These are phyloP conservation scores for Semnornis frantzii DNA, from an alignment of 2,113 vertebrate genomes.

Conservation along the genomic window DNA sequence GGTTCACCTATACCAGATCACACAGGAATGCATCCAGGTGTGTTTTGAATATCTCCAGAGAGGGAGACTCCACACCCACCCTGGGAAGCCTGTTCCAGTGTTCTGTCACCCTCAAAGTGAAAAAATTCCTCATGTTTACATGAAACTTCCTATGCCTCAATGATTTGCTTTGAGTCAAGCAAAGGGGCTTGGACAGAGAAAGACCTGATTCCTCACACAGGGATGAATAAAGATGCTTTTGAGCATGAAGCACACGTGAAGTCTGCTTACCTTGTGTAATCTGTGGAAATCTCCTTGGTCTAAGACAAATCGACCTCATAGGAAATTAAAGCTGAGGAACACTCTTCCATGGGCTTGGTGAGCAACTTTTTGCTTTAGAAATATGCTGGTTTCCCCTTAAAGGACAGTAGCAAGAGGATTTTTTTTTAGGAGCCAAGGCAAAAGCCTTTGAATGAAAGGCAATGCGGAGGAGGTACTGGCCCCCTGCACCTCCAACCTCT, in stretches of 20 bases:
- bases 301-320: not conserved
- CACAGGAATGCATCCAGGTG: too few species aligned
- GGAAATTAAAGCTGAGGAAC: not conserved
- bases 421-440: rapidly evolving
- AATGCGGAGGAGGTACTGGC: not conserved
- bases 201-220: not conserved
- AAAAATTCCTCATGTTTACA: too few species aligned
- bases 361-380: not conserved
- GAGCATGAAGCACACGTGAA: not conserved
- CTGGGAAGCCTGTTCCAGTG: too few species aligned
- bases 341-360: not conserved
- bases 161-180: not conserved
- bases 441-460: not conserved
- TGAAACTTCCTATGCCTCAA: too few species aligned
- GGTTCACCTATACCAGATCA: too few species aligned
- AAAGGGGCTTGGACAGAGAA: not conserved
- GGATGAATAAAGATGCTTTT: not conserved
- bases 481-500: not conserved
- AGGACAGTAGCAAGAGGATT: not conserved
- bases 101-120: too few species aligned
- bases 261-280: not conserved
- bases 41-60: too few species aligned
- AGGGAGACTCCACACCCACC: too few species aligned
- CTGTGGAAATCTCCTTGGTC: not conserved
- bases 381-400: not conserved